Evolutionary conservation across 2,113 vertebrate genomes (phyloP), one percentile per base, ranked within the genome.

Genomic region (Muntiacus reevesi): DNA sequence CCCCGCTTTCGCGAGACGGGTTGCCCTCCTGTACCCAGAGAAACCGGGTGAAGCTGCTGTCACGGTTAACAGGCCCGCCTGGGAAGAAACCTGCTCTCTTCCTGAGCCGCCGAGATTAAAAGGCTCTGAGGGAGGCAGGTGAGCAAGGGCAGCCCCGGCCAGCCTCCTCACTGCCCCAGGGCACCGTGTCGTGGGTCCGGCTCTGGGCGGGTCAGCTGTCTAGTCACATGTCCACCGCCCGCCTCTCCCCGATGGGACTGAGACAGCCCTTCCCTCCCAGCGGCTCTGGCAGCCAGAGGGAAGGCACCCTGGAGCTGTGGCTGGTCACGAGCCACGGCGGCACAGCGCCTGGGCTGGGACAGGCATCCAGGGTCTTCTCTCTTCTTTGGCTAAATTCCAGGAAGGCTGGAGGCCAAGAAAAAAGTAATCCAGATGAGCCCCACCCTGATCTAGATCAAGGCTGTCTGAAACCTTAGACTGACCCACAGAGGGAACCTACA

Each of bases 121-220:
- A 0, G 28, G 78, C 40, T 59, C 4, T 1, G 43, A 54, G 83
- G 2, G 9, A 57, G 67, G 52, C 83, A 21, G 36, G 40, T 25
- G 62, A 43, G 62, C n/a, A 57, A 47, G 40, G 6, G 8, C 36
- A 11, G 19, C 33, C 40, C n/a, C 0, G 2, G 55, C 33, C 13
- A 23, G 14, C 21, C 25, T 9, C 78, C 33, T n/a, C 17, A 1
- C 50, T 3, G 52, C 74, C 47, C 62, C 52, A 7, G 52, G 19
- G 7, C 5, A 28, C 2, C 1, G 12, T 11, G 16, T 52, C 2
- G 13, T 15, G 7, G 6, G 5, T 7, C 16, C 1, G 2, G 5
- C 40, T 33, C 50, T 21, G 4, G 52, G 47, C 43, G 2, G 15
- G 5, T 28, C 1, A 15, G 15, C 6, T 52, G 5, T n/a, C 47